Evolutionary conservation across 2,113 vertebrate genomes (phyloP), one percentile per base, ranked within the genome.

Genomic region (Zosterops pallidus): DNA sequence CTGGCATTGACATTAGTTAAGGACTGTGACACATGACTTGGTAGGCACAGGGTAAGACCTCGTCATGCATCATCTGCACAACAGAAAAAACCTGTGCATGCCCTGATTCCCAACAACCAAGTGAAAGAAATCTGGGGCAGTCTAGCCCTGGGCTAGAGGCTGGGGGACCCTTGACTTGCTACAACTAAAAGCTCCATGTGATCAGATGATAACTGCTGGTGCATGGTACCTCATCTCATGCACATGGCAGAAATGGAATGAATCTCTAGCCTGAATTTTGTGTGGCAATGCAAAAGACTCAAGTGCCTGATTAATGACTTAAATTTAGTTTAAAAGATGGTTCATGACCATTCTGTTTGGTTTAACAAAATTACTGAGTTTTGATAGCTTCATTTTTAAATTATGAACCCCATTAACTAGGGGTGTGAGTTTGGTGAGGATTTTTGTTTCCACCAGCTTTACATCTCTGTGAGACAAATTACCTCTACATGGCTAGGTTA

Each of bases 211-310:
- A 41, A 47, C 29, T 57, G 18, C 29, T 75, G 65, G 20, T 41
- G 47, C 15, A 2, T 6, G 12, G 57, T 47, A 63, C 23, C 29
- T 41, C 3, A 1, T 8, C 25, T 39, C 3, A 1, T 8, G 24
- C 24, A 13, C 2, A 3, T 7, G 49, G 37, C 41, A 65, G 53
- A 83, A 22, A 44, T 25, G 1, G 4, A 37, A 31, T 39, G 2
- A 18, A 50, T n/a, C 68, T 53, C 5, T 37, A 33, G 47, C 29
- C 57, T 68, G 25, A 62, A 28, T 69, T 79, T n/a, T 46, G 11
- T 12, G 29, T 69, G 72, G 44, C 22, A 67, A 29, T 57, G 39
- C 42, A 74, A 56, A 78, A 64, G 29, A 16, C 28, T 65, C 9
- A 72, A 52, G 35, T 59, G 13, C 35, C 46, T 41, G 20, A 63